Evolutionary conservation across 2,888 invertebrate species (phyloP), one percentile per base, ranked within the genome.

Genomic region (Tipula helvola): DNA sequence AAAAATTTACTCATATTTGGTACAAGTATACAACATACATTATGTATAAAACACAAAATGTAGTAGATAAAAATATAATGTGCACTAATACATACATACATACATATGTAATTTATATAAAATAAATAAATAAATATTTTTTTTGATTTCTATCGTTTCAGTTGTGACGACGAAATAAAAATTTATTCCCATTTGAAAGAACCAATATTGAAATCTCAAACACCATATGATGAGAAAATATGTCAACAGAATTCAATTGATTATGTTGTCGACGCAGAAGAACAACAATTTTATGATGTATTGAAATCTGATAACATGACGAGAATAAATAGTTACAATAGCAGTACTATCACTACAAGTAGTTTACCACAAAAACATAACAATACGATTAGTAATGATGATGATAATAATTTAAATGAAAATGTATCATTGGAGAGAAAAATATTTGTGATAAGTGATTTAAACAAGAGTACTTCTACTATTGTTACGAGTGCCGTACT

Each of bases 181-280:
- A 89, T 91, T 88, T 91, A 91, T 90, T 91, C 91, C 88, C 90
- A 91, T 90, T 89, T 91, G 88, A 90, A 90, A 87, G 91, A 91
- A 88, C 89, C 91, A 88, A 90, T 91, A 89, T 90, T 91, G 88
- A 91, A 91, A 89, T 90, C 91, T 87, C 88, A 90, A 36, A 90
- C 90, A 47, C 88, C 89, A 87, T 89, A 91, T 87, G 90, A 91
- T 88, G 90, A 90, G 88, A 90, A 90, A 87, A 89, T 91, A 88
- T 91, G 91, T 88, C 87, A 87, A 83, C 88, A 88, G 87, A 89
- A 89, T 87, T 87, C 88, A 86, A 88, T 88, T 52, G 87, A 87
- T 47, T 88, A 87, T 42, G n/a, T 71, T 28, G 71, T 71, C 10
- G 71, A 71, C 71, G 71, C 71, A 71, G 71, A 28, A 28, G 28